Conservation (phyloP, 2,888 invertebrate species). For the Leucophenga montana region DNA sequence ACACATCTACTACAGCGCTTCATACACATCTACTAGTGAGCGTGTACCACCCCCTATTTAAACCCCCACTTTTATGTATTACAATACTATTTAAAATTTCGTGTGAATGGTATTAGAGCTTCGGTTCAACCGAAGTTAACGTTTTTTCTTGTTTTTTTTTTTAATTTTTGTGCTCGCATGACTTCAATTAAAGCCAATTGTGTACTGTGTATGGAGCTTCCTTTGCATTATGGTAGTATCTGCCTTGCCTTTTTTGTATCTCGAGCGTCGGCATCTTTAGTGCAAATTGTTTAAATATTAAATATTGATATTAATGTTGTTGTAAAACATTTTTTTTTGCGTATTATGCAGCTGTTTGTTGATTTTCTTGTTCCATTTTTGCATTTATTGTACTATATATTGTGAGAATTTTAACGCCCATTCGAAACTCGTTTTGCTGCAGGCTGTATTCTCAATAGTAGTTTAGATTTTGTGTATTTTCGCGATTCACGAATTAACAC, state of each 20-base stretch:
- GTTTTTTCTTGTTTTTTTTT: neutral
- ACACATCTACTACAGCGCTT: too few relatives aligned
- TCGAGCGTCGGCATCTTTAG: too few relatives aligned
- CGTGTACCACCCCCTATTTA: too few relatives aligned
- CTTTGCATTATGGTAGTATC: too few relatives aligned
- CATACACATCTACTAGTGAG: too few relatives aligned
- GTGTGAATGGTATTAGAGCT: too few relatives aligned
- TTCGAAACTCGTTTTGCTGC: neutral
- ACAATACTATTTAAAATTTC: too few relatives aligned
- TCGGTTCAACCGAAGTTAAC: too few relatives aligned
- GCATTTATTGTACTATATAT: neutral
- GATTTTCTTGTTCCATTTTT: slow-evolving; percentile 2
- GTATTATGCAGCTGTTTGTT: too few relatives aligned
- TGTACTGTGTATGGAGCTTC: neutral
- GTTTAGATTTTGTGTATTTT: neutral
- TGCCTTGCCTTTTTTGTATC: too few relatives aligned
- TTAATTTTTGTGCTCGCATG: neutral
- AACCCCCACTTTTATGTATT: too few relatives aligned
- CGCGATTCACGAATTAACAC: slow-evolving; percentile 3
- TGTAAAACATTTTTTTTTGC: neutral
- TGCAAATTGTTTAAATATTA: slow-evolving; percentile 1
- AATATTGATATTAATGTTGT: neutral
- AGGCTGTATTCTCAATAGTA: neutral
- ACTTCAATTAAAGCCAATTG: slow-evolving; percentile 16
- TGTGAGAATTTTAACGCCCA: neutral